Base-by-base conservation (phyloP, 2,113 vertebrate genomes). In the Melierax canorus region DNA sequence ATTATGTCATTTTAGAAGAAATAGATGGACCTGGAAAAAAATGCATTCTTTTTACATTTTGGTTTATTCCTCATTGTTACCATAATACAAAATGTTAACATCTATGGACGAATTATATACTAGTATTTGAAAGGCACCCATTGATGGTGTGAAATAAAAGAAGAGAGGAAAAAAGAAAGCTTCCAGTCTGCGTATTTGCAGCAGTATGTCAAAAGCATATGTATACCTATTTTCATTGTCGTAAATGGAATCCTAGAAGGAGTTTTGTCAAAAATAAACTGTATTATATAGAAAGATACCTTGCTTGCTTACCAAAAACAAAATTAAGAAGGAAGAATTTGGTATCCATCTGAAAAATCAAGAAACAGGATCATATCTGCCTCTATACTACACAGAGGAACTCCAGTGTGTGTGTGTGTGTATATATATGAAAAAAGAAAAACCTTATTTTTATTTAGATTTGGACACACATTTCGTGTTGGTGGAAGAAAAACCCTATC, bases 81-180 rank as follows among this genome's bases (percentile, higher is more conserved):
- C 18, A 6, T n/a, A 16, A 34, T 56, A 17, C 11, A 20, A 66
- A 74, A 17, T 69, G 21, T 24, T 36, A 50, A 36, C 9, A 15
- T 74, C 39, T 55, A 0, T 26, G 36, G 32, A 12, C 14, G 1
- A 62, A 38, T n/a, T 18, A 3, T 27, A n/a, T 30, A 22, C 11
- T 75, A 14, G 26, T 48, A 48, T 63, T 73, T 75, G 53, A 68
- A 85, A 85, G 43, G 21, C 38, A 48, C 11, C 5, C 9, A 19
- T 13, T 27, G 50, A 26, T 60, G 30, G 17, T 69, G 5, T 66
- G 51, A 84, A 72, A 46, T 30, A 69, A 62, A 56, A 62, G 24
- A 13, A 7, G 26, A 4, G 21, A 3, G 5, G 12, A 10, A 2
- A 2, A 8, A 16, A 10, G 14, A 43, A 32, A 26, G 6, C n/a